Evolutionary conservation across 2,888 invertebrate species (phyloP).

Genomic region (Balanococcus diminutus): DNA sequence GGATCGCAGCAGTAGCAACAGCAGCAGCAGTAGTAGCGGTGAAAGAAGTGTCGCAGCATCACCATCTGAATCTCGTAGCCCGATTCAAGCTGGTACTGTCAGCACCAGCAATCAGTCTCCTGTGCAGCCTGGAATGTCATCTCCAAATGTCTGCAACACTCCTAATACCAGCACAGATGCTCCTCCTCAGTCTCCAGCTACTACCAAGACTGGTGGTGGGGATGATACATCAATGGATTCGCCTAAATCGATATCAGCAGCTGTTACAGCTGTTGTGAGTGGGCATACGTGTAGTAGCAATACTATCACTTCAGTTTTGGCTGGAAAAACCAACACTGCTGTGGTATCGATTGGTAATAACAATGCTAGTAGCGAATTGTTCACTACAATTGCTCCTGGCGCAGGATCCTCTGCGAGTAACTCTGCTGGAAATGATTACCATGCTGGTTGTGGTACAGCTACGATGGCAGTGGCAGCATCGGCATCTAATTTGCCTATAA

Average conservation of each 20-base stretch:
- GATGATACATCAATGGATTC: conserved; percentile 4
- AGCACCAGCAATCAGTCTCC: conserved; percentile 83
- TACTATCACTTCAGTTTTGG: conserved; percentile 80
- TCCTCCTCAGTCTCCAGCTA: conserved; percentile 49
- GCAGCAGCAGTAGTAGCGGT: not conserved
- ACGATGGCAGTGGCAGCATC: not conserved
- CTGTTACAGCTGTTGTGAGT: conserved; percentile 72
- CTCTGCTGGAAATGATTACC: not conserved
- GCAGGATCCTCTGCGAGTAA: too few species aligned
- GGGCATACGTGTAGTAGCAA: conserved; percentile 79
- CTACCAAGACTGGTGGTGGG: not conserved
- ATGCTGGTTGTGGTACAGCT: not conserved
- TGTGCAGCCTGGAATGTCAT: conserved; percentile 66
- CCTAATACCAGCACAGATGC: conserved; percentile 65
- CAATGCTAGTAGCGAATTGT: not conserved
- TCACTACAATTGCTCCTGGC: not conserved
- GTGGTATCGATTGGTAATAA: conserved; percentile 71
- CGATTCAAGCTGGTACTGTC: conserved; percentile 83
- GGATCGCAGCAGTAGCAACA: conserved; percentile 13
- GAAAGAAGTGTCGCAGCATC: conserved; percentile 43
- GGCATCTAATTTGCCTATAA: not conserved
- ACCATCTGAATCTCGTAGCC: conserved; percentile 69
- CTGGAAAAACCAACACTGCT: conserved; percentile 76
- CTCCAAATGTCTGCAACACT: conserved; percentile 64
- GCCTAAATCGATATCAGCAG: conserved; percentile 39